Conservation (phyloP, 2,797 vertebrate genomes). For the Atherinosoma microstoma region DNA sequence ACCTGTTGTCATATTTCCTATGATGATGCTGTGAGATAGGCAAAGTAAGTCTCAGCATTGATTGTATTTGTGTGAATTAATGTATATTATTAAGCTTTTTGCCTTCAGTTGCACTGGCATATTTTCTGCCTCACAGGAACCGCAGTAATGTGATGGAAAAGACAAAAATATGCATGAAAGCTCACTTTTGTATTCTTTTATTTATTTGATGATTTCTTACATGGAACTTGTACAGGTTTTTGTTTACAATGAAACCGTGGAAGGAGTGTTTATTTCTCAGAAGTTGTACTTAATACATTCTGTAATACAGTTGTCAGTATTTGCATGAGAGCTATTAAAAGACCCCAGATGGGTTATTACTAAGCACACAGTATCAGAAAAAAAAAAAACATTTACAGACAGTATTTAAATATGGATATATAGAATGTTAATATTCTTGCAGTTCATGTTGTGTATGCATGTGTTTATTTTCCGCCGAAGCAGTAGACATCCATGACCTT, state of each 20-base stretch:
- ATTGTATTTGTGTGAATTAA: slow-evolving; percentile 60
- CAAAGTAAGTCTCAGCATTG: slow-evolving; percentile 53
- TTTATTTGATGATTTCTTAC: slow-evolving; percentile 33
- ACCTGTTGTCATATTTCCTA: slow-evolving; percentile 56
- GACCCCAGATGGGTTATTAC: slow-evolving; percentile 37
- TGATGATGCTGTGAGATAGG: slow-evolving; percentile 41
- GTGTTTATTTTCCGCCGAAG: slow-evolving; percentile 37
- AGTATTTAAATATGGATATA: slow-evolving; percentile 52
- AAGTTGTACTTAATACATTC: slow-evolving; percentile 47
- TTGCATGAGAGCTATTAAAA: slow-evolving; percentile 69
- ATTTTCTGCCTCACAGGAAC: slow-evolving; percentile 48
- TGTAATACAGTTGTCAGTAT: slow-evolving; percentile 60
- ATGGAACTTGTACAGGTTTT: slow-evolving; percentile 45
- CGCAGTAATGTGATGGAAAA: slow-evolving; percentile 42
- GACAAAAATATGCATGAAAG: slow-evolving; percentile 44
- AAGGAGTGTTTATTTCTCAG: slow-evolving; percentile 35
- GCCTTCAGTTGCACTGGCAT: slow-evolving; percentile 49
- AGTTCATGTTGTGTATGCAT: slow-evolving; percentile 44
- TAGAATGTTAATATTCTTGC: slow-evolving; percentile 45
- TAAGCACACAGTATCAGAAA: slow-evolving; percentile 60
- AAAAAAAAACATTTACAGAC: slow-evolving; percentile 50
- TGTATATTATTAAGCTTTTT: slow-evolving; percentile 49
- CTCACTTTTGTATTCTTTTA: slow-evolving; percentile 24
- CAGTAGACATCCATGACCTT: slow-evolving; percentile 25
- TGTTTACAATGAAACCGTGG: slow-evolving; percentile 57